These are phyloP conservation scores for Umimayanthus chanpuru DNA, from an alignment of 92 coral and sea anemone species.

Conservation along the genomic window DNA sequence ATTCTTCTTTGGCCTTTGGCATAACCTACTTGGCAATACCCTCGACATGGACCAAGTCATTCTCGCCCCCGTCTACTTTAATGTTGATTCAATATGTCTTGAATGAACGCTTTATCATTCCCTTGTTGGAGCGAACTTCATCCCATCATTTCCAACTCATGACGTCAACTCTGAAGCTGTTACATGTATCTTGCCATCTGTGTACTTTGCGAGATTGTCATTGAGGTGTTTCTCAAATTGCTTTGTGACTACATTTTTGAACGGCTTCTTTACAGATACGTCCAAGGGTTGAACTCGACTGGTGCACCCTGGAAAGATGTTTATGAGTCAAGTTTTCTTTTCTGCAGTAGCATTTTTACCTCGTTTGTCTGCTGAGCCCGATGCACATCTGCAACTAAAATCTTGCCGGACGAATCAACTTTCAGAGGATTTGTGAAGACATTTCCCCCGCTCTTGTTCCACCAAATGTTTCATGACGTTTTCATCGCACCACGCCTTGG, in stretches of 20 bases:
- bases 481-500: slow-evolving; percentile 55
- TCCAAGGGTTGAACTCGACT: slow-evolving; percentile 47
- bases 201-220: slow-evolving; percentile 26
- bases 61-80: slow-evolving; percentile 19
- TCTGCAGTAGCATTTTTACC: slow-evolving; percentile 39
- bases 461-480: slow-evolving; percentile 46
- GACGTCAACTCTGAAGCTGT: slow-evolving; percentile 40
- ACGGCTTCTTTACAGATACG: slow-evolving; percentile 52
- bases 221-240: slow-evolving; percentile 48
- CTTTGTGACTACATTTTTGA: slow-evolving; percentile 46
- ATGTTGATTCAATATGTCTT: slow-evolving; percentile 40
- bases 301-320: slow-evolving; percentile 46
- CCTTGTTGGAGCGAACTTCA: slow-evolving; percentile 42
- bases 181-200: slow-evolving; percentile 32
- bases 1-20: slow-evolving; percentile 34
- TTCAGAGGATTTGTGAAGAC: slow-evolving; percentile 43
- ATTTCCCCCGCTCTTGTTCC: slow-evolving; percentile 45
- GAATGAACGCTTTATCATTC: slow-evolving; percentile 43
- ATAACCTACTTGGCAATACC: slow-evolving; percentile 38
- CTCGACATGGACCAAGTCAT: slow-evolving; percentile 7
- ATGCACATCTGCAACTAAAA: slow-evolving; percentile 54
- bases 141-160: slow-evolving; percentile 51
- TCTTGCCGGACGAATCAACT: slow-evolving; percentile 35
- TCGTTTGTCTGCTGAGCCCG: slow-evolving; percentile 53
- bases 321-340: slow-evolving; percentile 48